Conservation (phyloP, 2,113 vertebrate species). For the Hydrochoerus hydrochaeris region DNA sequence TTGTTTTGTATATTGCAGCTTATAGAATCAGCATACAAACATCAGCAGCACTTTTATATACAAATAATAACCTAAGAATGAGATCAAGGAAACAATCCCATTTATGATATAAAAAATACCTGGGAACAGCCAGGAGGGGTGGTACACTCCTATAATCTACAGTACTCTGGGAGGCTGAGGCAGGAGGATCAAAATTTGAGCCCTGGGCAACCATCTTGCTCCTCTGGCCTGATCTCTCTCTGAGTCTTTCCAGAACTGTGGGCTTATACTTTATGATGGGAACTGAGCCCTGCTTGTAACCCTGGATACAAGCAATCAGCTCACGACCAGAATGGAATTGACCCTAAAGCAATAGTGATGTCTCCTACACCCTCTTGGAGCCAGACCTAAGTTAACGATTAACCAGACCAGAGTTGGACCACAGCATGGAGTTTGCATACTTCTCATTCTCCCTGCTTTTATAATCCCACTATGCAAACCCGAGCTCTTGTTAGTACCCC, state of each 20-base stretch:
- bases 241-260: neutral
- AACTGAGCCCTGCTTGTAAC: neutral
- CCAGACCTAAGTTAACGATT: neutral
- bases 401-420: neutral
- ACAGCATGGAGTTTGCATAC: neutral
- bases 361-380: neutral
- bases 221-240: neutral
- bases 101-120: neutral
- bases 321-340: neutral
- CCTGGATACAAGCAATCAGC: neutral
- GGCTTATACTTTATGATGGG: neutral
- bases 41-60: neutral
- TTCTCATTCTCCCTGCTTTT: neutral
- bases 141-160: too few species aligned
- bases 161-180: too few species aligned
- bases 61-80: neutral
- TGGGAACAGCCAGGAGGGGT: too few species aligned
- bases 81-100: neutral
- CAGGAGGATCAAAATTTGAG: too few species aligned
- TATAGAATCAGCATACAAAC: neutral
- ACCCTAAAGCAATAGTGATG: neutral
- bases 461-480: neutral
- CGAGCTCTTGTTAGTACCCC: neutral
- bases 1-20: neutral
- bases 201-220: neutral